phyloP scores from a whole-genome alignment of 2,113 vertebrate species.

The Pogona vitticeps region DNA sequence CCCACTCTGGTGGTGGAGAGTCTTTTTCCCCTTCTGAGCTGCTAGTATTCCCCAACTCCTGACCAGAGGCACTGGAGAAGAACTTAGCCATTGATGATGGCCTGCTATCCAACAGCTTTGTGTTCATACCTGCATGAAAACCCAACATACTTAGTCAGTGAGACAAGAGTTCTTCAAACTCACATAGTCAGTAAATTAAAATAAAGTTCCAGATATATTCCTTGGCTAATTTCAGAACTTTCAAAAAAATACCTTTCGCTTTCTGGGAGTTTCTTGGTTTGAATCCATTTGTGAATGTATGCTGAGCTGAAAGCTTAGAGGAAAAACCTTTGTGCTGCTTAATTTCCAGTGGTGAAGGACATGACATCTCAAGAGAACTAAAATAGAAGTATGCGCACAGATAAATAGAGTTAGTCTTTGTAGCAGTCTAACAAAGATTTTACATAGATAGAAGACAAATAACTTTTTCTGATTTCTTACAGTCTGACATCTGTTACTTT shows the following conservation, averaged over 20 bases:
- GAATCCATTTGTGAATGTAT: conserved; percentile 72
- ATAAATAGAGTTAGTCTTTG: conserved; percentile 1
- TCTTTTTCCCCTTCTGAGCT: conserved; percentile 98
- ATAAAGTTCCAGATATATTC: not conserved
- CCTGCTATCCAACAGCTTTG: conserved; percentile 85
- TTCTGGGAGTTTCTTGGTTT: conserved; percentile 83
- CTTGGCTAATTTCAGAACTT: not conserved
- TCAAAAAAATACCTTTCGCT: conserved; percentile 75
- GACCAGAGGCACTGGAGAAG: conserved; percentile 79
- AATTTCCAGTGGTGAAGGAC: conserved; percentile 87
- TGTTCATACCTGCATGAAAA: conserved; percentile 70
- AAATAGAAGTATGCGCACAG: conserved; percentile 40
- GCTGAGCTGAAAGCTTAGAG: conserved; percentile 80
- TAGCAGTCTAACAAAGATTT: conserved; percentile 14
- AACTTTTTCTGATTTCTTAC: not conserved
- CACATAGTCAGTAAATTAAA: not conserved
- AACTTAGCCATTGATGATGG: conserved; percentile 84
- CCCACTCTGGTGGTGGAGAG: conserved; percentile 94
- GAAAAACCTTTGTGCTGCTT: conserved; percentile 90
- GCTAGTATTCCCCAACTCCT: conserved; percentile 91
- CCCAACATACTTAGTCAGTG: not conserved
- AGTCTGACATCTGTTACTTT: not conserved
- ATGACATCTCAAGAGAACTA: conserved; percentile 91
- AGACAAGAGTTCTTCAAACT: conserved; percentile 6
- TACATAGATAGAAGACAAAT: not conserved